Base-by-base conservation (phyloP, 2,888 invertebrate genomes). In the Ectemnius continuus region DNA sequence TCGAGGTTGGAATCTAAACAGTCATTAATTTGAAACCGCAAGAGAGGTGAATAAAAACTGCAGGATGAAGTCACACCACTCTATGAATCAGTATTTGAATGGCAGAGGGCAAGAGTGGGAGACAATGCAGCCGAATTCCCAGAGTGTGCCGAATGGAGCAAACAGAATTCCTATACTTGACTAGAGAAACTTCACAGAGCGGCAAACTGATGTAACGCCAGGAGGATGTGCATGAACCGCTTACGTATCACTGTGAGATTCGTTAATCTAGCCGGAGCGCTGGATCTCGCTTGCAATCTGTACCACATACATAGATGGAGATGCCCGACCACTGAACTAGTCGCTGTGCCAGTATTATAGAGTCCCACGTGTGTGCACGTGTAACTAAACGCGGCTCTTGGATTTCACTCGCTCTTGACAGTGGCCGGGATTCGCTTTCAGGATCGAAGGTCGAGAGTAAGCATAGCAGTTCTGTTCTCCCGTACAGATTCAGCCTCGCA, bases 391-490 rank as follows among this genome's bases (percentile, higher is more conserved):
- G 18, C 14, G n/a, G 57, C 65, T 60, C 46, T 72, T 67, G 71
- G 77, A 79, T 79, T 74, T 79, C 67, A 57, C 65, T 48, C 48
- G 70, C 56, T 74, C 74, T 74, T 74, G 74, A 74, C 74, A 74
- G 67, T 74, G 74, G 59, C 74, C 67, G 74, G 52, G 67, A 70
- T 67, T 66, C 62, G 67, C 66, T 61, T 23, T 13, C 47, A 36
- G 60, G 56, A 73, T 78, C 36, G 75, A 73, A 73, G 58, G 70
- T 65, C 67, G 73, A 18, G 36, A 36, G 36, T 11, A 36, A 36
- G 36, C 11, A 36, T 65, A 65, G 48, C 4, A 11, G n/a, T n/a
- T 26, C n/a, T 13, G 60, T n/a, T 57, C 57, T 36, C 8, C 8
- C 36, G 8, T 11, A 36, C 36, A 6, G 28, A 36, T 36, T 36